Evolutionary conservation across 2,797 vertebrate species (phyloP).

Genomic region (Netta rufina): DNA sequence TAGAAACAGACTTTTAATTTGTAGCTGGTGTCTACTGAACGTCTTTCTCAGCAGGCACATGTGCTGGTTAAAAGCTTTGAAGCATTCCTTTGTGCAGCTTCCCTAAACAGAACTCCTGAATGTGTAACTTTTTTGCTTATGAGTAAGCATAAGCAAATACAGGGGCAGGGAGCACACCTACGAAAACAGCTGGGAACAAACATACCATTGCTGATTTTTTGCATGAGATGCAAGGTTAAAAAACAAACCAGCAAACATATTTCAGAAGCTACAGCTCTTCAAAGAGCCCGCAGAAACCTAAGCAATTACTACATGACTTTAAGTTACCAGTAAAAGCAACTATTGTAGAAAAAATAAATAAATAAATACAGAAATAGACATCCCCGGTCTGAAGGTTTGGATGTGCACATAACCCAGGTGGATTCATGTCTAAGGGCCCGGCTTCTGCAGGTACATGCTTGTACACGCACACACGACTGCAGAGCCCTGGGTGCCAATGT

Average conservation of each 20-base stretch:
- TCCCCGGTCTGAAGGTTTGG: constrained; percentile 15
- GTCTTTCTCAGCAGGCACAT: background rate
- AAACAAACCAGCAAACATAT: constrained; percentile 22
- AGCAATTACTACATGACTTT: background rate
- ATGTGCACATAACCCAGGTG: constrained; percentile 12
- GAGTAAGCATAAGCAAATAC: constrained; percentile 61
- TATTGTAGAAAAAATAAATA: background rate
- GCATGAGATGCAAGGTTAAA: constrained; percentile 16
- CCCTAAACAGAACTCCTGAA: constrained; percentile 47
- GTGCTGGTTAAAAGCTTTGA: constrained; percentile 35
- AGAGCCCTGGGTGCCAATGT: constrained; percentile 19
- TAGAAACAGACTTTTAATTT: constrained; percentile 31
- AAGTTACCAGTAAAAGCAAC: constrained; percentile 22
- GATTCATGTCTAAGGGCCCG: background rate
- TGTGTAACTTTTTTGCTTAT: constrained; percentile 51
- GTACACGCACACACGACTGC: background rate
- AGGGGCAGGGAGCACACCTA: constrained; percentile 35
- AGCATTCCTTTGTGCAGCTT: constrained; percentile 9
- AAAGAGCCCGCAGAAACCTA: constrained; percentile 56
- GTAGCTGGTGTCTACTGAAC: background rate
- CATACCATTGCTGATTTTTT: constrained; percentile 27
- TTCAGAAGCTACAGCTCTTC: constrained; percentile 38
- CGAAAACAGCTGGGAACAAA: constrained; percentile 43
- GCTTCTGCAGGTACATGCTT: background rate
- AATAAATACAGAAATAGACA: constrained; percentile 38